These are phyloP conservation scores for Telenomus remus DNA, from an alignment of 1,140 invertebrate genomes.

Conservation along the genomic window DNA sequence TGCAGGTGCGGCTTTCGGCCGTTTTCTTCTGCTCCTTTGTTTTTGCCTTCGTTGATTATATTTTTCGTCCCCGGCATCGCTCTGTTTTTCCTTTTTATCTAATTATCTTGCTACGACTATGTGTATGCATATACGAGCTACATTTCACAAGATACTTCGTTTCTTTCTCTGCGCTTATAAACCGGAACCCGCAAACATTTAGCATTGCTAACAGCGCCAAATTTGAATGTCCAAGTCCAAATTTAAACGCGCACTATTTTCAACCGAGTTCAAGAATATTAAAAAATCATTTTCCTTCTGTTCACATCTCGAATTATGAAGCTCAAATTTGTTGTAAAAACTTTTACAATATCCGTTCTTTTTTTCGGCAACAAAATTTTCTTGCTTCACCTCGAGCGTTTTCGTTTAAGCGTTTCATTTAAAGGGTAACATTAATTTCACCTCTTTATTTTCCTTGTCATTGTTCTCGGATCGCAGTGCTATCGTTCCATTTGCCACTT, in stretches of 20 bases:
- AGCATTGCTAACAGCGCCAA: constrained; percentile 20
- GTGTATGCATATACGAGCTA: constrained; percentile 17
- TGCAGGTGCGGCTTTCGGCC: constrained; percentile 28
- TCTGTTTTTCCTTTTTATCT: constrained; percentile 21
- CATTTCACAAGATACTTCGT: constrained; percentile 6
- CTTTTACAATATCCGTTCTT: too few relatives aligned
- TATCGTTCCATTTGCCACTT: too few relatives aligned
- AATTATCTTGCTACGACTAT: constrained; percentile 41
- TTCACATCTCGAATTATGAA: too few relatives aligned
- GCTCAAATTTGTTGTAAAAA: too few relatives aligned
- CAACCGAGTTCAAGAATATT: not conserved
- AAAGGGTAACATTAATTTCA: too few relatives aligned
- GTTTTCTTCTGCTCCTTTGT: constrained; percentile 34
- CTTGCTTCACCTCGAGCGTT: too few relatives aligned
- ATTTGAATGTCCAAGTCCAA: constrained; percentile 4
- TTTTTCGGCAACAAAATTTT: too few relatives aligned
- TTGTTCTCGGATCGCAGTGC: too few relatives aligned
- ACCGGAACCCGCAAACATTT: constrained; percentile 26
- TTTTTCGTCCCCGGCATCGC: constrained; percentile 11
- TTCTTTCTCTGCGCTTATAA: constrained; percentile 36
- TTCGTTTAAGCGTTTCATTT: too few relatives aligned
- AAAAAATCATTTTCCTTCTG: not conserved
- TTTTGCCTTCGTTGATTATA: constrained; percentile 17
- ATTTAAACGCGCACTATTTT: constrained; percentile 12
- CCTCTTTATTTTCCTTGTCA: too few relatives aligned